These are phyloP conservation scores for Trichosurus vulpecula DNA, from an alignment of 2,797 vertebrate genomes.

Conservation along the genomic window DNA sequence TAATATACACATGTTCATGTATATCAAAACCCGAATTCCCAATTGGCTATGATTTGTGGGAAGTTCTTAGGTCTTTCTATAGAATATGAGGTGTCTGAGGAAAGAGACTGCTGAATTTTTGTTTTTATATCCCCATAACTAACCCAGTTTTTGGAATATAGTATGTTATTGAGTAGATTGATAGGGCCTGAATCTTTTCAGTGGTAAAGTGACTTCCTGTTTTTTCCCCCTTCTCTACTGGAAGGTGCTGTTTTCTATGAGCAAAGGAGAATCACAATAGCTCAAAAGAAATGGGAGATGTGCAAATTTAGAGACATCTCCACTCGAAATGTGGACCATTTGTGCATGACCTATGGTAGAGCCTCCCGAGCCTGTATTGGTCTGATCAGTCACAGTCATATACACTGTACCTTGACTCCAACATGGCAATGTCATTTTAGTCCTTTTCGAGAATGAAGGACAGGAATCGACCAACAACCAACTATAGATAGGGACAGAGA, in stretches of 20 bases:
- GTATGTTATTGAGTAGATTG: neutral
- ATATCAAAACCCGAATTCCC: neutral
- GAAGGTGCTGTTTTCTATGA: neutral
- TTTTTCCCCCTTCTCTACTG: neutral
- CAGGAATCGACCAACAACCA: too few species aligned
- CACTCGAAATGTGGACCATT: neutral
- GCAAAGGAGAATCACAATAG: neutral
- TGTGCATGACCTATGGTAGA: neutral
- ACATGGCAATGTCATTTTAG: neutral
- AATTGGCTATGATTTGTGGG: neutral
- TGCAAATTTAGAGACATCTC: neutral
- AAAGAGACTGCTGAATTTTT: neutral
- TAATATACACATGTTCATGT: too few species aligned
- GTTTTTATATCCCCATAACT: neutral
- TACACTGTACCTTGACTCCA: neutral
- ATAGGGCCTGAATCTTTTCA: neutral
- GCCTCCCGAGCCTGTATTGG: neutral
- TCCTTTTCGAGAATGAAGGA: too few species aligned
- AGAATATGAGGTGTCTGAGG: neutral
- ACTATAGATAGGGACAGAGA: too few species aligned
- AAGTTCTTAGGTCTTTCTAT: neutral
- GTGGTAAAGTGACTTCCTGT: neutral
- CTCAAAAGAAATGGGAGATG: neutral
- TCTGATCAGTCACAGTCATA: neutral
- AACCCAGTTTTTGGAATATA: neutral